Conservation (phyloP, 2,888 invertebrate species). For the Branchellion lobata region DNA sequence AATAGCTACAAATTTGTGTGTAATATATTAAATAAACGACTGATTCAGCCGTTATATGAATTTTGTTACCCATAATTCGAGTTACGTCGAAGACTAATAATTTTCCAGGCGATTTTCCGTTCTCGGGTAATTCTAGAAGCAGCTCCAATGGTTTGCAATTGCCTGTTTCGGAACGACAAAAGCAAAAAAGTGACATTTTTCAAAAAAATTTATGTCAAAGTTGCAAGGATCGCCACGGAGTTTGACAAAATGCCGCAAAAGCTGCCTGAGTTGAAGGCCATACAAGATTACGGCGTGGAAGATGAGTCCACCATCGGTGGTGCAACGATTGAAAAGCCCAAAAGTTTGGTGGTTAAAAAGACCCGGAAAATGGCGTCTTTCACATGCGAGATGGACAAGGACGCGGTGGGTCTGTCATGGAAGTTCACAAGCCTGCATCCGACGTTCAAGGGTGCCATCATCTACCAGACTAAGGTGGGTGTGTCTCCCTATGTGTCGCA, state of each 20-base stretch:
- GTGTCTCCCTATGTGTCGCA: background rate
- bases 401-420: constrained; percentile 23
- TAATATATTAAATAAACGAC: no score
- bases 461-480: constrained; percentile 5
- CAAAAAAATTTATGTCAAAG: background rate
- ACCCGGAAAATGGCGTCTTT: background rate
- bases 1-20: no score
- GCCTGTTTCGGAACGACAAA: background rate
- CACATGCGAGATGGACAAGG: background rate
- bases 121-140: background rate
- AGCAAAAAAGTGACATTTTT: background rate
- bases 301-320: background rate
- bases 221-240: background rate
- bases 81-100: no score
- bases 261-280: background rate
- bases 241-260: background rate
- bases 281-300: background rate
- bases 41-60: no score
- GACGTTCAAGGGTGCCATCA: background rate
- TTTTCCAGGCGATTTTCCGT: background rate
- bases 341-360: background rate
- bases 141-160: background rate
- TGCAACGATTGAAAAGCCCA: background rate
- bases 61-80: no score
- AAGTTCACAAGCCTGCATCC: background rate